Percentiles rank a stretch among this genome's conserved stretches.
phyloP scores from a whole-genome alignment of 2,888 invertebrate genomes.

The Gnatocerus cornutus region DNA sequence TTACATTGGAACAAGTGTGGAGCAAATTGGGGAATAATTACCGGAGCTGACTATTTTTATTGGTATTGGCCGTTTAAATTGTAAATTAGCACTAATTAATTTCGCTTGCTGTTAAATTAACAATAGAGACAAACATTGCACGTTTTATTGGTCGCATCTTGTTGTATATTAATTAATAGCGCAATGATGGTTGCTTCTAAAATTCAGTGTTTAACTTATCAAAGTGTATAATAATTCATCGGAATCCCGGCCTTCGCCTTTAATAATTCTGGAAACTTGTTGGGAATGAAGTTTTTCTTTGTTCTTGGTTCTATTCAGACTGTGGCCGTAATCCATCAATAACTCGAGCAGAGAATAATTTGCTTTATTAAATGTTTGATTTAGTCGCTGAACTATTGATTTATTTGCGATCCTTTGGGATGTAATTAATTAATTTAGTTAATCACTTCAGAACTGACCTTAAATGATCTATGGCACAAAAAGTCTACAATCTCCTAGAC shows the following conservation, averaged over 20 bases:
- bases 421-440: conserved; percentile 43
- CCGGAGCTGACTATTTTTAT: too few species aligned
- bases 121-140: too few species aligned
- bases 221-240: too few species aligned
- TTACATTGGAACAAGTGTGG: too few species aligned
- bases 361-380: conserved; percentile 43
- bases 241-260: neutral
- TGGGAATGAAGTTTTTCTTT: conserved; percentile 17
- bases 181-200: too few species aligned
- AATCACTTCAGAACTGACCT: conserved; percentile 11
- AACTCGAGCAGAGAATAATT: conserved; percentile 37
- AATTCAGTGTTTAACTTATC: too few species aligned
- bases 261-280: conserved; percentile 11
- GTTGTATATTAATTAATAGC: too few species aligned
- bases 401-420: conserved; percentile 27
- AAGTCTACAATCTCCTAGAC: neutral
- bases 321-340: conserved; percentile 37
- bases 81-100: too few species aligned
- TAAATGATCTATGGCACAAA: conserved; percentile 34
- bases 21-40: too few species aligned
- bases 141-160: too few species aligned
- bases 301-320: neutral
- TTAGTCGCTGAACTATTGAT: conserved; percentile 39
- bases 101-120: too few species aligned
- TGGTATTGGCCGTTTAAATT: too few species aligned